Evolutionary conservation across 1,140 invertebrate species (phyloP).

Genomic region (Xylocopa sonorina): DNA sequence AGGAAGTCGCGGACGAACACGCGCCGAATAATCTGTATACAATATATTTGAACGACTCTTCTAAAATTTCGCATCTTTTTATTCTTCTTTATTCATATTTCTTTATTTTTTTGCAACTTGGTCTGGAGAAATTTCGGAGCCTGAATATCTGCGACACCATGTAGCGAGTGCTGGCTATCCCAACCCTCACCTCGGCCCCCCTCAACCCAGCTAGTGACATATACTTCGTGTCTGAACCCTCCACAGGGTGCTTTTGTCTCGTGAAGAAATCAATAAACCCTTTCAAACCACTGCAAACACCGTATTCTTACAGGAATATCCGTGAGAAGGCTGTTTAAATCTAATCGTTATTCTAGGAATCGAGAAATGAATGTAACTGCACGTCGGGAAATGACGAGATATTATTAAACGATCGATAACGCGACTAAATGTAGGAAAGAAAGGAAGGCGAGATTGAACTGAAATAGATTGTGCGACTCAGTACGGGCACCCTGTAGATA

Average conservation of each 20-base stretch:
- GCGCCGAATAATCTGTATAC: constrained; percentile 41
- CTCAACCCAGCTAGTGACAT: constrained; percentile 78
- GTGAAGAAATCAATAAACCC: background rate
- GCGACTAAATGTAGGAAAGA: too few relatives aligned
- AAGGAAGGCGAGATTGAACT: too few relatives aligned
- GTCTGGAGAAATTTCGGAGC: constrained; percentile 66
- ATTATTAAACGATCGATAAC: too few relatives aligned
- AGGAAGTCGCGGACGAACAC: constrained; percentile 29
- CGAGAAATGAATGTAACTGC: too few relatives aligned
- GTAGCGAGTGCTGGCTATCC: constrained; percentile 78
- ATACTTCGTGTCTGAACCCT: constrained; percentile 61
- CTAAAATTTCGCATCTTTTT: constrained; percentile 23
- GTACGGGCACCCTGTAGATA: constrained; percentile 57
- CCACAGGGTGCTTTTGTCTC: constrained; percentile 50
- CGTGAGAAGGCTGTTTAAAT: too few relatives aligned
- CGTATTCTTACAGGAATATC: too few relatives aligned
- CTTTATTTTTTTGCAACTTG: constrained; percentile 21
- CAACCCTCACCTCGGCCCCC: constrained; percentile 79
- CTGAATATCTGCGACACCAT: constrained; percentile 73
- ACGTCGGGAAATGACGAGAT: too few relatives aligned
- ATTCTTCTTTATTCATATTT: background rate
- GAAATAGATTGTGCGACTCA: constrained; percentile 18
- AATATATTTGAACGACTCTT: constrained; percentile 34
- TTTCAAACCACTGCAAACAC: background rate
- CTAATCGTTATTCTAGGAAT: too few relatives aligned